Evolutionary conservation across 2,113 vertebrate genomes (phyloP).

Genomic region (Amphiprion percula): DNA sequence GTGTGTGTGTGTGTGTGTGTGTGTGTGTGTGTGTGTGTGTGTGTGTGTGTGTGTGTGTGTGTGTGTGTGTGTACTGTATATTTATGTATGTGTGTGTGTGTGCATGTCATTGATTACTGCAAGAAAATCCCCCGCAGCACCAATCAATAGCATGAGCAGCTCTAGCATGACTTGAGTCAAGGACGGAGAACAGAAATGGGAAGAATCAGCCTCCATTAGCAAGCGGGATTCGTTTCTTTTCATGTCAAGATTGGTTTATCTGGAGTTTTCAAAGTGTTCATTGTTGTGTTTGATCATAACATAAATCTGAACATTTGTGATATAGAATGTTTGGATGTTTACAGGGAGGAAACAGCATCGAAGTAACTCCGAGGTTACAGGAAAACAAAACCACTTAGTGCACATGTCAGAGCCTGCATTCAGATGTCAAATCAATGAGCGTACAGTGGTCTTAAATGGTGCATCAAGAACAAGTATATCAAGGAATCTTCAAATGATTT

Average conservation of each 20-base stretch:
- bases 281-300: not conserved
- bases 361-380: not conserved
- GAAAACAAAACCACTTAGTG: constrained; percentile 23
- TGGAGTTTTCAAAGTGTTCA: not conserved
- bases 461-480: too few species aligned
- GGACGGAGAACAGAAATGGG: constrained; percentile 37
- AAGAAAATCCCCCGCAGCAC: constrained; percentile 41
- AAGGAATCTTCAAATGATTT: not conserved
- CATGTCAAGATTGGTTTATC: not conserved
- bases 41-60: not conserved
- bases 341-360: not conserved
- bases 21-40: not conserved
- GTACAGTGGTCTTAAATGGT: not conserved
- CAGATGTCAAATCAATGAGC: not conserved
- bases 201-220: constrained; percentile 19
- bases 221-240: not conserved
- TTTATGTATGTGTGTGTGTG: not conserved
- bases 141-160: constrained; percentile 64
- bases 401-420: not conserved
- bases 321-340: too few species aligned
- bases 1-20: not conserved
- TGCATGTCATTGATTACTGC: constrained; percentile 42
- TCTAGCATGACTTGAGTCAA: constrained; percentile 45
- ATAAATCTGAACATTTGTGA: too few species aligned
- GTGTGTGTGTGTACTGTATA: too few species aligned